Conservation (phyloP, 2,797 vertebrate genomes). For the Eulemur albifrons region DNA sequence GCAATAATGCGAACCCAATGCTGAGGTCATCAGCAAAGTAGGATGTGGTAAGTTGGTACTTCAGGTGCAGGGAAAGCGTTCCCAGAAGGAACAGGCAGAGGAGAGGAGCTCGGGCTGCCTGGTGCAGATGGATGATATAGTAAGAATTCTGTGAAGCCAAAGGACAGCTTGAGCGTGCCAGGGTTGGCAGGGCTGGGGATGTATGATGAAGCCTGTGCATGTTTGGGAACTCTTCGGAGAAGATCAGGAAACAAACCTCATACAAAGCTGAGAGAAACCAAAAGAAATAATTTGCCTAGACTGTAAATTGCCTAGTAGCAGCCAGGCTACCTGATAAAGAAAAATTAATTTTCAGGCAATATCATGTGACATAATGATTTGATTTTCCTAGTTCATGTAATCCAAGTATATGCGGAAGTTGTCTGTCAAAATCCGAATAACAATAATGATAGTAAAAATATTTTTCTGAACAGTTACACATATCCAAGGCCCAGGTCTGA, state of each 20-base stretch:
- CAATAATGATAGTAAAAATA: neutral
- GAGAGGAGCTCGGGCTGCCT: neutral
- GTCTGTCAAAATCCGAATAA: neutral
- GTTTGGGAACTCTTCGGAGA: neutral
- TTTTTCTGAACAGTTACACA: neutral
- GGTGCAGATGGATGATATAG: neutral
- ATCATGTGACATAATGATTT: neutral
- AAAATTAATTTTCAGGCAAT: neutral
- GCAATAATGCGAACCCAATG: neutral
- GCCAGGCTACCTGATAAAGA: neutral
- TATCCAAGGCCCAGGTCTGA: neutral
- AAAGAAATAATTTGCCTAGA: neutral
- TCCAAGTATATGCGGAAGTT: neutral
- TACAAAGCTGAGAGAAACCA: neutral
- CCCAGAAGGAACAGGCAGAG: neutral
- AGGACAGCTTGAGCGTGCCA: neutral
- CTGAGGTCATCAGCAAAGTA: neutral
- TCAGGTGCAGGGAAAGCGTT: too few relatives aligned
- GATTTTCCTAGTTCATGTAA: neutral
- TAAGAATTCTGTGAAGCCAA: neutral
- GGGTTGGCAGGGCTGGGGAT: neutral
- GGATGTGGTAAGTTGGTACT: neutral
- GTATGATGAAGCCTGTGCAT: neutral
- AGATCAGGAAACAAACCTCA: neutral
- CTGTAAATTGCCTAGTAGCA: neutral